Conservation (phyloP, 1,140 invertebrate genomes). For the Cydia fagiglandana region DNA sequence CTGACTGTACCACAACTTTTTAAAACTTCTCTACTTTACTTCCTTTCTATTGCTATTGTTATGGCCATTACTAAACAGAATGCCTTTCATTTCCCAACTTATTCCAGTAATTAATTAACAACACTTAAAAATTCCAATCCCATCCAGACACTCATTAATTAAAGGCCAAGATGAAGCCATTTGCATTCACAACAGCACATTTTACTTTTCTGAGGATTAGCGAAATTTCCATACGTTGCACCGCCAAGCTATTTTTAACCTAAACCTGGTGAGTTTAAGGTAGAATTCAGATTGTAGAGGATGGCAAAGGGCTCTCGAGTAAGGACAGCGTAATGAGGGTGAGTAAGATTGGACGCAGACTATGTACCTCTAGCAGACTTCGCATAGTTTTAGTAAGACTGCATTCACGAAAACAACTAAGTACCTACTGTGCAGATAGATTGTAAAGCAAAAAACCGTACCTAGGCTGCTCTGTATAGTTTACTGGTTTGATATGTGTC, state of each 20-base stretch:
- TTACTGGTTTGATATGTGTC: no score
- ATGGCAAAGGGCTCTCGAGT: not conserved
- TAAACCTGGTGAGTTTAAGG: not conserved
- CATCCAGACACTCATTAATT: slow-evolving; percentile 14
- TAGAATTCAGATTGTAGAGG: not conserved
- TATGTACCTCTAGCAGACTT: not conserved
- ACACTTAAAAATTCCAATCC: slow-evolving; percentile 10
- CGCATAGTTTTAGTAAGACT: not conserved
- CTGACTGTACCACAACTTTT: no score
- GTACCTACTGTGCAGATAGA: no score
- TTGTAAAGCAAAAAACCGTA: no score
- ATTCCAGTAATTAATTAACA: slow-evolving; percentile 10
- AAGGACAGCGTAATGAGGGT: slow-evolving; percentile 12
- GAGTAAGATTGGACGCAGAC: not conserved
- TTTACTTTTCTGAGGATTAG: slow-evolving; percentile 9
- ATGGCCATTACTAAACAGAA: not conserved
- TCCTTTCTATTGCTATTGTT: no score
- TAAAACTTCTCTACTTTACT: no score
- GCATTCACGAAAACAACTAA: no score
- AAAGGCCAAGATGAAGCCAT: slow-evolving; percentile 5
- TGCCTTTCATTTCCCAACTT: not conserved
- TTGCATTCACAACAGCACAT: slow-evolving; percentile 3
- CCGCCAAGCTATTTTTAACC: not conserved
- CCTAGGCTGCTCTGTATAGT: no score
- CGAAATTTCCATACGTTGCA: not conserved